Evolutionary conservation across 2,888 invertebrate species (phyloP).

Genomic region (Sinelater perroti): DNA sequence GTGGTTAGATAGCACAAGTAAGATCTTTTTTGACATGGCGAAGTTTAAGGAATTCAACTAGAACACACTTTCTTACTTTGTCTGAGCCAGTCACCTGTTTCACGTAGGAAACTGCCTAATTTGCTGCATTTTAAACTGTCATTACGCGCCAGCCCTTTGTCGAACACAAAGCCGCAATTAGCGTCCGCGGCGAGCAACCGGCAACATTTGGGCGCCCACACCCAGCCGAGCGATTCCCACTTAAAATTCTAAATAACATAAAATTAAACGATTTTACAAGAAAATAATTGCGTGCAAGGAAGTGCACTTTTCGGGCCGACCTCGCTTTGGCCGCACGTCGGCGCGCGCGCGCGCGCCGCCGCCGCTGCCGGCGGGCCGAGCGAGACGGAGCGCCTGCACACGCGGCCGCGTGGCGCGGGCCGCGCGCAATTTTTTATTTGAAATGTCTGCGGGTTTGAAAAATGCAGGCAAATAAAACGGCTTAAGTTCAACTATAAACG

Average conservation of each 20-base stretch:
- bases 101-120: too few species aligned
- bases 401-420: not conserved
- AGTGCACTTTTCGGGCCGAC: conserved; percentile 11
- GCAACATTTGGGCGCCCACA: conserved; percentile 20
- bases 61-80: too few species aligned
- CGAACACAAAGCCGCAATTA: conserved; percentile 9
- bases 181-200: conserved; percentile 3
- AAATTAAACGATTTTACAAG: conserved; percentile 37
- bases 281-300: conserved; percentile 31
- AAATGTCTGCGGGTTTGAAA: conserved; percentile 44
- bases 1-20: too few species aligned
- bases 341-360: not conserved
- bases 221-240: conserved; percentile 12
- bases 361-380: not conserved
- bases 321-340: conserved; percentile 1
- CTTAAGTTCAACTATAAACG: conserved; percentile 47
- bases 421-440: conserved; percentile 31
- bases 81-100: too few species aligned
- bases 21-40: too few species aligned
- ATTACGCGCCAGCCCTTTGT: conserved; percentile 1
- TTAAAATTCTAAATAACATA: conserved; percentile 24
- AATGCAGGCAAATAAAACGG: conserved; percentile 46
- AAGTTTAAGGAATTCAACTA: too few species aligned
- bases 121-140: too few species aligned
- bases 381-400: conserved; percentile 8